Evolutionary conservation across 2,797 vertebrate species (phyloP).

Genomic region (Agapornis canus): DNA sequence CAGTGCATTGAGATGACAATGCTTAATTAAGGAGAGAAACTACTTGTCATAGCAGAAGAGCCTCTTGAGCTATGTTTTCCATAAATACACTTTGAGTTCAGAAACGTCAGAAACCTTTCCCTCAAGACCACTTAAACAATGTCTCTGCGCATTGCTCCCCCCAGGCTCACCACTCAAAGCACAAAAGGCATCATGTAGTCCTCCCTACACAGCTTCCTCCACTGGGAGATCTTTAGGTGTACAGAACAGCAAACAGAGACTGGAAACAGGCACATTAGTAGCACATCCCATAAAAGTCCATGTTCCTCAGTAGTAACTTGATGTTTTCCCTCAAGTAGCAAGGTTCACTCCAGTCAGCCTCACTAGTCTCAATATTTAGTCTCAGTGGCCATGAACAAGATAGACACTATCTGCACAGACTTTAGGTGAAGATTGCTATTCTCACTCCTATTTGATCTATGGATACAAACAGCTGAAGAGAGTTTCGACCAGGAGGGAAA

Average conservation of each 20-base stretch:
- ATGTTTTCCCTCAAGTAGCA: not conserved
- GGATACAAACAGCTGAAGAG: not conserved
- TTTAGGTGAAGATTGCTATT: not conserved
- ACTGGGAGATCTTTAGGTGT: not conserved
- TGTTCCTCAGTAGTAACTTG: not conserved
- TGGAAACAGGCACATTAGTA: not conserved
- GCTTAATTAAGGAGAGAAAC: not conserved
- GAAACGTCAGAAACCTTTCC: not conserved
- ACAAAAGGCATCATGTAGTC: not conserved
- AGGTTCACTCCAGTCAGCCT: not conserved
- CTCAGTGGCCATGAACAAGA: not conserved
- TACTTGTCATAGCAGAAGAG: not conserved
- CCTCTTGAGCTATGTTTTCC: not conserved
- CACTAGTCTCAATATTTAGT: not conserved
- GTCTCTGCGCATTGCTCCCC: accelerated
- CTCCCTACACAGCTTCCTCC: not conserved
- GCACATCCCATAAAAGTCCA: not conserved
- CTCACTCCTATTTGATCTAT: not conserved
- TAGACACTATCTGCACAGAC: not conserved
- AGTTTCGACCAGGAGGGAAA: not conserved
- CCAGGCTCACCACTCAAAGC: not conserved
- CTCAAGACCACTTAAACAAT: not conserved
- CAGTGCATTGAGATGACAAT: conserved; percentile 4
- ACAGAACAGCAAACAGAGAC: not conserved
- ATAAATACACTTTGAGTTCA: not conserved